Percentiles rank a stretch among this genome's conserved stretches.
Evolutionary conservation across 2,113 vertebrate genomes (phyloP).

Genomic region (Cyprinus carpio): DNA sequence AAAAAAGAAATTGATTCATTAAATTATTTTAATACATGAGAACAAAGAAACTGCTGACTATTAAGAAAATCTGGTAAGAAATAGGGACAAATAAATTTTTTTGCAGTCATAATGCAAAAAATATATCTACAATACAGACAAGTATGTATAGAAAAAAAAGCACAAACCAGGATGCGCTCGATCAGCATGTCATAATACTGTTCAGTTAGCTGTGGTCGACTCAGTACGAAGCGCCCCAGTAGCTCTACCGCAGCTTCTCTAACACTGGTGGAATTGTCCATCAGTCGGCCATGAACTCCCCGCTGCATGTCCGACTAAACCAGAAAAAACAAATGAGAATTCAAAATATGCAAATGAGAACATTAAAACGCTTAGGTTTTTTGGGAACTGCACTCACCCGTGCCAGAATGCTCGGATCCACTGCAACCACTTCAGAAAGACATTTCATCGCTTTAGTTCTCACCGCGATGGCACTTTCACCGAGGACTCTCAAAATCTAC

Average conservation of each 20-base stretch:
- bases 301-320: conserved; percentile 95
- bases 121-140: not conserved
- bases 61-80: not conserved
- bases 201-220: conserved; percentile 96
- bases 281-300: conserved; percentile 95
- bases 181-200: conserved; percentile 99
- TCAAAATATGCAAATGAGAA: not conserved
- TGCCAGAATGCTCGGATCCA: conserved; percentile 97
- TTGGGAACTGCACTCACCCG: conserved; percentile 77
- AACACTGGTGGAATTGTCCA: conserved; percentile 99
- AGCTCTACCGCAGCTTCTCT: conserved; percentile 96
- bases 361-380: not conserved
- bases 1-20: not conserved
- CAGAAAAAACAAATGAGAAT: not conserved
- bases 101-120: not conserved
- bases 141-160: not conserved
- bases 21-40: not conserved
- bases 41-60: not conserved
- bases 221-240: conserved; percentile 93
- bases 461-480: conserved; percentile 98
- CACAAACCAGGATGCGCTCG: conserved; percentile 71
- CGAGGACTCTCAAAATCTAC: conserved; percentile 97
- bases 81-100: not conserved
- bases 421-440: conserved; percentile 97
- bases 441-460: conserved; percentile 99